A percentile compares a stretch with the other conserved stretches of the same genome.
phyloP scores from a whole-genome alignment of 2,797 vertebrate genomes.

The Pseudochaenichthys georgianus region DNA sequence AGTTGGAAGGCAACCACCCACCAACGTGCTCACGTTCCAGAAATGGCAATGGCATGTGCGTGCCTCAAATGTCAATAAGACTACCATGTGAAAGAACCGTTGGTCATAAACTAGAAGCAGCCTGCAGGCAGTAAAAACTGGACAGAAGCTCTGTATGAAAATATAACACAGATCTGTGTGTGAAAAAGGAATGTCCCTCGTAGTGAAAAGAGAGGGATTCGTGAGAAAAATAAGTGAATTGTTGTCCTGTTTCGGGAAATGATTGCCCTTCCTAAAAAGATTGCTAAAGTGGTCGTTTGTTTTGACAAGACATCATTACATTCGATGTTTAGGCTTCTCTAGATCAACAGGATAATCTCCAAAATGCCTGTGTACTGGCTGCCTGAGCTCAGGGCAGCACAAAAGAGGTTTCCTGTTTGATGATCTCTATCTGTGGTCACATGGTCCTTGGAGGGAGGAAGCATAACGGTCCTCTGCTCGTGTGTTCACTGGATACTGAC shows the following conservation, averaged over 20 bases:
- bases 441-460: slow-evolving; percentile 63
- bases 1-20: slow-evolving; percentile 66
- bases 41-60: slow-evolving; percentile 73
- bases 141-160: slow-evolving; percentile 45
- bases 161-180: slow-evolving; percentile 32
- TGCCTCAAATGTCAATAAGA: slow-evolving; percentile 81
- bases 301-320: slow-evolving; percentile 60
- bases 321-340: slow-evolving; percentile 59
- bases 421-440: slow-evolving; percentile 75
- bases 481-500: slow-evolving; percentile 58
- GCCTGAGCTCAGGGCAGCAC: slow-evolving; percentile 52
- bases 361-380: slow-evolving; percentile 43
- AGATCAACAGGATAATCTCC: slow-evolving; percentile 62
- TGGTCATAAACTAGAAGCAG: slow-evolving; percentile 68
- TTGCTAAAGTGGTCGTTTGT: slow-evolving; percentile 66
- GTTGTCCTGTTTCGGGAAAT: slow-evolving; percentile 41
- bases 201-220: slow-evolving; percentile 6
- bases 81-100: slow-evolving; percentile 64
- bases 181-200: slow-evolving; percentile 22
- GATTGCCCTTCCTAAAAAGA: slow-evolving; percentile 27
- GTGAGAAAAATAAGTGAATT: slow-evolving; percentile 16
- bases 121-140: slow-evolving; percentile 41
- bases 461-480: slow-evolving; percentile 27
- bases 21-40: slow-evolving; percentile 59
- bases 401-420: slow-evolving; percentile 73